Evolutionary conservation across 2,113 vertebrate genomes (phyloP), one percentile per base, ranked within the genome.

Genomic region (Pterocles gutturalis): DNA sequence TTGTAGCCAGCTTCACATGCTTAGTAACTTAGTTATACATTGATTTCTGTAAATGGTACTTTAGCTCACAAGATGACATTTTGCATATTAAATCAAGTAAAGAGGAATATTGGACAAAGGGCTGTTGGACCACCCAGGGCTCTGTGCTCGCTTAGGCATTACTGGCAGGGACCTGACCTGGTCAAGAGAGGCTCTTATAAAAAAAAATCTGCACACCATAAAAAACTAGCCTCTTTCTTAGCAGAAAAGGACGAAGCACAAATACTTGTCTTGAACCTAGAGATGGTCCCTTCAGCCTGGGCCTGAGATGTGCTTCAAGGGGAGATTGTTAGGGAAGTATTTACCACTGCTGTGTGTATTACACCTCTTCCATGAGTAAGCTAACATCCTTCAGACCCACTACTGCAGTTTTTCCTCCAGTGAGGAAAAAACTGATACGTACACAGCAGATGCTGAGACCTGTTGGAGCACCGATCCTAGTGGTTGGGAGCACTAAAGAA

Each of bases 21-120:
- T 80, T 57, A 46, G 55, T 85, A 87, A 82, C 83, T 91, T 57
- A 71, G 77, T 61, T 91, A 41, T 34, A 9, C 51, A 45, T 70
- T 70, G 85, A 90, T 93, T 94, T 88, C 87, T 70, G 67, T 88
- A 55, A 88, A 33, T n/a, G 67, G 46, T 49, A n/a, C 64, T 75
- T 95, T 10, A 93, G 78, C 70, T 96, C 53, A 54, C 53, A 17
- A 57, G 71, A n/a, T 64, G 55, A 38, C 51, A 75, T 75, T 78
- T 78, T 75, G 67, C 67, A n/a, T 79, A 24, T 55, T 55, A 69
- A 90, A 65, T 72, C 45, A 66, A 81, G 65, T 19, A 33, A 70
- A 64, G 72, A 78, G 28, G 8, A 17, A 43, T 12, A n/a, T 43
- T 73, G 58, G 43, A 41, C 77, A 41, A 76, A 66, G 53, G 21